A percentile compares a stretch with the other conserved stretches of the same genome.
phyloP scores from a whole-genome alignment of 2,888 invertebrate species.

The Callimorpha dominula region DNA sequence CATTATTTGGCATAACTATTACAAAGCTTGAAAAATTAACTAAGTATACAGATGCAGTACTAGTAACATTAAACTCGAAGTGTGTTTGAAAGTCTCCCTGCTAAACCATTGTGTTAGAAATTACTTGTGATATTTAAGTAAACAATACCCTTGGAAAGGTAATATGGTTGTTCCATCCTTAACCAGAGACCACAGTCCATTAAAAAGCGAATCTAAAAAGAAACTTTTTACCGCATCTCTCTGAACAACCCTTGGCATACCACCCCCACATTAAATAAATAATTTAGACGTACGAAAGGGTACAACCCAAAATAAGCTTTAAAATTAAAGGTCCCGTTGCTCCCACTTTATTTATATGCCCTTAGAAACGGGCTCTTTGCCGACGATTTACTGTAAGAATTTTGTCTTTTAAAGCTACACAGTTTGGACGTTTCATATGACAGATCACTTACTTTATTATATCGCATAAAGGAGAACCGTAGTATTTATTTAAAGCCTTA shows the following conservation, averaged over 20 bases:
- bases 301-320: conserved; percentile 51
- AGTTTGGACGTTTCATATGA: conserved; percentile 57
- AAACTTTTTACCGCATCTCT: conserved; percentile 22
- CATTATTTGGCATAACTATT: no score
- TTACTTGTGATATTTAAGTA: conserved; percentile 2
- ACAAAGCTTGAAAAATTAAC: no score
- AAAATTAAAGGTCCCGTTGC: conserved; percentile 45
- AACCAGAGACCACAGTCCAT: conserved; percentile 15
- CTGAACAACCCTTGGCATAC: conserved; percentile 21
- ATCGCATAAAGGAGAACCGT: conserved; percentile 25
- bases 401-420: conserved; percentile 55
- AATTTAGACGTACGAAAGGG: conserved; percentile 44
- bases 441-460: conserved; percentile 47
- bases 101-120: not conserved
- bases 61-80: not conserved
- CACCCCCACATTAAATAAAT: conserved; percentile 50
- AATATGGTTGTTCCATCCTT: not conserved
- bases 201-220: conserved; percentile 18
- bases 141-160: conserved; percentile 1
- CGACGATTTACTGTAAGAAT: conserved; percentile 47
- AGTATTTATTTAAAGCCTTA: conserved; percentile 28
- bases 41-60: no score
- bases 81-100: not conserved
- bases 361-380: conserved; percentile 36
- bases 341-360: conserved; percentile 41